Evolutionary conservation across 2,113 vertebrate species (phyloP), one percentile per base, ranked within the genome.

Genomic region (Dryoscopus gambensis): DNA sequence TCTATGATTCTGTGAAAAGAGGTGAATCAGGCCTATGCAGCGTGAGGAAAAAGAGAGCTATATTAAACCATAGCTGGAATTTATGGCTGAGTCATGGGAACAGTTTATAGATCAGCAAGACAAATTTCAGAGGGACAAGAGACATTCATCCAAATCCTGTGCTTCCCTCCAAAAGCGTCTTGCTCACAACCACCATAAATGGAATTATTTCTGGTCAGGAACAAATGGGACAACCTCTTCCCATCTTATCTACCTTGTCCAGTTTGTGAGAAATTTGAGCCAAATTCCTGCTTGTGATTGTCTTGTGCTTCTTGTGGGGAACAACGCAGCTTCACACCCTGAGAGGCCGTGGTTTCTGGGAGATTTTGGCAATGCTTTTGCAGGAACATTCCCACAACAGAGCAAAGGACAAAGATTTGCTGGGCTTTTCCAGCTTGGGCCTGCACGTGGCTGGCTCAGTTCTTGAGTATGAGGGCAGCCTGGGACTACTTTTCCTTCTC

Each of bases 401-500:
- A 53, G 16, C 33, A 24, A 63, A 76, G 30, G 22, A 25, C 27
- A 70, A 91, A 67, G 60, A 19, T n/a, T 60, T 1, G 0, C 33
- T 67, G 55, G 55, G 20, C 18, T 77, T 87, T 62, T 87, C 47
- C 53, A 82, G 3, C 12, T 44, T 50, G 27, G 35, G 35, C 30
- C 81, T 88, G 40, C 40, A 40, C 13, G 14, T 12, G 57, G 7
- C 47, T 79, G 70, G 33, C 39, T 84, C 33, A 28, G 4, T 1
- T 1, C 64, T 71, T 0, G 1, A 21, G 14, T 10, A 6, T 7
- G 21, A 14, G 55, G 27, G 30, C 33, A 81, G 13, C 8, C 46
- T 75, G 9, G 11, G 15, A n/a, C 6, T 55, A 2, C 22, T 50
- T 81, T 37, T 47, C 21, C 60, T 82, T 62, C 33, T 62, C 23